phyloP scores from a whole-genome alignment of 1,140 invertebrate genomes.

The Trichogramma pretiosum region DNA sequence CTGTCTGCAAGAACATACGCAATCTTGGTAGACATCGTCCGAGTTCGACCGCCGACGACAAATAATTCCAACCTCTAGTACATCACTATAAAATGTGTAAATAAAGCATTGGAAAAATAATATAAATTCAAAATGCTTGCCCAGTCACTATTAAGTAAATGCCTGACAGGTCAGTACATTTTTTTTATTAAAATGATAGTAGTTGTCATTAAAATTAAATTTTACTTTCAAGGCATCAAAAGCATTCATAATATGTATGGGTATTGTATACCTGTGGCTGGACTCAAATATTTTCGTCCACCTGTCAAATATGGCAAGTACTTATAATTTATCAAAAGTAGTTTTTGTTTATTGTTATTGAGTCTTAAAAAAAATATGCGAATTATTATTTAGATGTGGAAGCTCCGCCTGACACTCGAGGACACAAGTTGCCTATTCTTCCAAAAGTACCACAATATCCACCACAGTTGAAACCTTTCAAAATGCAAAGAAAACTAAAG shows the following conservation, averaged over 20 bases:
- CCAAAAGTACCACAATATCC: constrained; percentile 66
- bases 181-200: neutral
- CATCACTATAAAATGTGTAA: no score
- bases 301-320: constrained; percentile 28
- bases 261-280: constrained; percentile 31
- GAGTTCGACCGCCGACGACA: no score
- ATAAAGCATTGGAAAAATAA: neutral
- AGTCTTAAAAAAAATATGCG: no score
- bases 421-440: constrained; percentile 55
- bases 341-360: no score
- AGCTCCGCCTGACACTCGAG: constrained; percentile 69
- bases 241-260: neutral
- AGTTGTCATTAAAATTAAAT: neutral
- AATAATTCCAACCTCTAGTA: no score
- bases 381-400: constrained; percentile 7
- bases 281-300: constrained; percentile 55
- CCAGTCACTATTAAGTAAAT: neutral
- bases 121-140: constrained; percentile 3
- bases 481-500: constrained; percentile 71
- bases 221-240: neutral
- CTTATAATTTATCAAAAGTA: no score
- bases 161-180: neutral
- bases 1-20: no score
- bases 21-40: no score
- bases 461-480: constrained; percentile 57